Base-by-base conservation (phyloP, 2,888 invertebrate species). In the Tipula unca region DNA sequence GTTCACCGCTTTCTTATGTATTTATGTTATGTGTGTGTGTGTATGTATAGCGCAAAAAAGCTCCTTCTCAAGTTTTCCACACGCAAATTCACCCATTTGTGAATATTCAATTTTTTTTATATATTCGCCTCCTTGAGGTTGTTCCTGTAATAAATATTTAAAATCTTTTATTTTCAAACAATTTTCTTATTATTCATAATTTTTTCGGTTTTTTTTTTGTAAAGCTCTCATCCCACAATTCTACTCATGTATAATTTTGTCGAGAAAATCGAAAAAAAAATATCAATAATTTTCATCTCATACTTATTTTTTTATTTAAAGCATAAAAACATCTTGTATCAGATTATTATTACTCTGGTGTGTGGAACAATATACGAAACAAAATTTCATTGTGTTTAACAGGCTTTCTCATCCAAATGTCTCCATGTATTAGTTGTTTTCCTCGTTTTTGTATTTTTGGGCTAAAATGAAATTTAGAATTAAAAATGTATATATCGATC, bases 401-500 rank as follows among this genome's bases (percentile, higher is more conserved):
- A 69, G 20, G 48, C 17, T 48, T 48, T 48, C 8, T 8, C 25
- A 69, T 69, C 3, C 69, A 69, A 69, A 25, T 25, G 48, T 48
- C 17, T 17, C 48, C 17, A 20, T 20, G 69, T 69, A 69, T 69
- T 25, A 69, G 10, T 69, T 69, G 69, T 69, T 69, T 69, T 69
- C 25, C 69, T 69, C 25, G 10, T 69, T 25, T n/a, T 48, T 48
- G n/a, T 69, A 69, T 69, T 69, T 69, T 48, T 48, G 25, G 25
- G 69, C 42, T 69, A 69, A 69, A 69, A 69, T 8, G 10, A 69
- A 69, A 42, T 25, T 25, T 69, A 25, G 69, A 25, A 69, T 69
- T 69, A 69, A 69, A 69, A 69, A 69, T 69, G 69, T 69, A 69
- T 69, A 13, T 69, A 69, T 69, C 69, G 69, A 69, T 69, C 69